A percentile compares a stretch with the other conserved stretches of the same genome.
These are phyloP conservation scores for Porites lutea DNA, from an alignment of 64 coral and sea anemone genomes.

Conservation along the genomic window DNA sequence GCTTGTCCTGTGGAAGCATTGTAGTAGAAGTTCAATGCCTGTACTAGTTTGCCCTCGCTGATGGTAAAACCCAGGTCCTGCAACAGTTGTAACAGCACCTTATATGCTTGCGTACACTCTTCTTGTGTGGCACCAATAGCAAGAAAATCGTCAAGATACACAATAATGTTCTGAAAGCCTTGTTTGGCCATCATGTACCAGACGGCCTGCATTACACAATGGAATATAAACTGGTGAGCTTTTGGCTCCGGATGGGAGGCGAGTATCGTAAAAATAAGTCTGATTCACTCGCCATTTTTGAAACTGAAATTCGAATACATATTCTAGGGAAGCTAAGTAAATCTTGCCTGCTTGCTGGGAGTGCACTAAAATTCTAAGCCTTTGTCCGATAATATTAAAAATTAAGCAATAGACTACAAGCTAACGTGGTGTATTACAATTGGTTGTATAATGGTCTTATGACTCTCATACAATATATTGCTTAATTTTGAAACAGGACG, in stretches of 20 bases:
- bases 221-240: constrained; percentile 45
- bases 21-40: constrained; percentile 47
- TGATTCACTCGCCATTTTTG: background rate
- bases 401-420: too few species aligned
- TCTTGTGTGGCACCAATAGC: constrained; percentile 44
- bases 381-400: too few species aligned
- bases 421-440: background rate
- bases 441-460: too few species aligned
- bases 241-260: constrained; percentile 60
- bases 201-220: constrained; percentile 60
- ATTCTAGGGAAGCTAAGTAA: too few species aligned
- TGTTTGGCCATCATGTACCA: constrained; percentile 47
- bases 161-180: constrained; percentile 22
- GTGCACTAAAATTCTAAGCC: background rate
- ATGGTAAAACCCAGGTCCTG: constrained; percentile 24
- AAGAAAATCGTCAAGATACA: constrained; percentile 62
- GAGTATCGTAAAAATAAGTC: constrained; percentile 66
- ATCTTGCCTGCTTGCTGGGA: constrained; percentile 14
- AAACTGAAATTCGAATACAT: too few species aligned
- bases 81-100: constrained; percentile 26
- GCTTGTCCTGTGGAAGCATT: constrained; percentile 46
- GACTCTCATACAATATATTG: too few species aligned
- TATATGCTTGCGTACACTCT: background rate
- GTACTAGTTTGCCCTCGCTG: background rate
- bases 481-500: too few species aligned